Percentiles rank a stretch among this genome's conserved stretches.
Evolutionary conservation across 1,140 invertebrate species (phyloP).

Genomic region (Sycophaga agraensis): DNA sequence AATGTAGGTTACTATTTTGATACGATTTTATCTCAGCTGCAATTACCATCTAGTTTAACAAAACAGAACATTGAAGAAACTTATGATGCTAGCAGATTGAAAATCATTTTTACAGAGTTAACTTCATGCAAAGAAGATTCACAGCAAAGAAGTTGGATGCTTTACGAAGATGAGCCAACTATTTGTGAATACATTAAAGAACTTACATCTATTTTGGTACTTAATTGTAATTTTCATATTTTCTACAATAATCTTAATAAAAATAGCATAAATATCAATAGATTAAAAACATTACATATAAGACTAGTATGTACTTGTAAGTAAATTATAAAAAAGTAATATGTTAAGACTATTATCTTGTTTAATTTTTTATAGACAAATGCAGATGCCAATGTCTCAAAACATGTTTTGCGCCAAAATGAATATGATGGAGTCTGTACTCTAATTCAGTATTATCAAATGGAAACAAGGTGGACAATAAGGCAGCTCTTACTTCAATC

Average conservation of each 20-base stretch:
- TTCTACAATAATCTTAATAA: neutral
- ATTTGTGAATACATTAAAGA: constrained; percentile 83
- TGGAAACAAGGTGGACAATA: constrained; percentile 85
- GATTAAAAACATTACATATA: neutral
- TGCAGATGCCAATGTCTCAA: constrained; percentile 78
- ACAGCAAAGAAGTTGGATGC: constrained; percentile 89
- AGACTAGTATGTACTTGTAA: neutral
- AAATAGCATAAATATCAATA: neutral
- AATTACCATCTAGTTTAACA: constrained; percentile 63
- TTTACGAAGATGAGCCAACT: constrained; percentile 87
- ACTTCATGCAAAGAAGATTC: constrained; percentile 89
- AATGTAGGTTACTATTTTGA: constrained; percentile 63
- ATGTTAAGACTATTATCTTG: no score
- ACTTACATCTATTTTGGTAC: constrained; percentile 83
- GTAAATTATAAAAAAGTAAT: no score
- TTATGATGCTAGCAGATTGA: constrained; percentile 77
- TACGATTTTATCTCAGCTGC: constrained; percentile 57
- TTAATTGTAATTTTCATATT: constrained; percentile 34
- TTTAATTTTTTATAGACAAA: constrained; percentile 81
- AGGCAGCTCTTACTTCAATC: constrained; percentile 78
- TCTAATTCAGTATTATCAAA: constrained; percentile 87
- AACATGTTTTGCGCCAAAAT: constrained; percentile 74
- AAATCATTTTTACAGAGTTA: constrained; percentile 77
- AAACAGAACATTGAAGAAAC: constrained; percentile 66
- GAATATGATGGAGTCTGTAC: constrained; percentile 75